Evolutionary conservation across 2,797 vertebrate species (phyloP).

Genomic region (Molossus molossus): DNA sequence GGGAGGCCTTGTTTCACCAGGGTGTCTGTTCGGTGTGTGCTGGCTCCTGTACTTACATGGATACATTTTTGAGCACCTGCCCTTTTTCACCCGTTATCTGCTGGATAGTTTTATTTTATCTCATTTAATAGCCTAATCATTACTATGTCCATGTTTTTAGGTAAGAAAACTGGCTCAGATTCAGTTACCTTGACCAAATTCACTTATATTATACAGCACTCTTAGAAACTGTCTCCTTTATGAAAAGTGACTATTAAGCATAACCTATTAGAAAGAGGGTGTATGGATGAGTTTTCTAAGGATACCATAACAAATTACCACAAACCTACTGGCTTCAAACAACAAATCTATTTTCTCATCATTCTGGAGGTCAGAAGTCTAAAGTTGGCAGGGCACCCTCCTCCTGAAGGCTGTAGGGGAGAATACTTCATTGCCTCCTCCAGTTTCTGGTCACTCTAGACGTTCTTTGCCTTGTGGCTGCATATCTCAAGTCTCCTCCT

Average conservation of each 20-base stretch:
- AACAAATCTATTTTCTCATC: background rate
- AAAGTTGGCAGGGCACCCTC: background rate
- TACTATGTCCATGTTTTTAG: slow-evolving; percentile 34
- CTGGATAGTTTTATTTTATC: slow-evolving; percentile 37
- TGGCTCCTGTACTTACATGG: background rate
- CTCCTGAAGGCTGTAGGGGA: slow-evolving; percentile 14
- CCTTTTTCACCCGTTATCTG: slow-evolving; percentile 41
- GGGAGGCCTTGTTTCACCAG: slow-evolving; percentile 21
- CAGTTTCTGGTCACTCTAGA: background rate
- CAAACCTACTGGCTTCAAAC: background rate
- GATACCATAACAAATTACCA: slow-evolving; percentile 3
- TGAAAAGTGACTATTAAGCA: slow-evolving; percentile 2
- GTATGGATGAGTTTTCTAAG: background rate
- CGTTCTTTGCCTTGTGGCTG: background rate
- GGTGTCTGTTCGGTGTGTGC: background rate
- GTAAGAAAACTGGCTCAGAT: slow-evolving; percentile 27
- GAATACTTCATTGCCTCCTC: background rate
- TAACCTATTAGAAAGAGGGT: slow-evolving; percentile 30
- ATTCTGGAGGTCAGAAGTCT: slow-evolving; percentile 22
- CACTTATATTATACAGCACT: slow-evolving; percentile 5
- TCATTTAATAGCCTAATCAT: slow-evolving; percentile 49
- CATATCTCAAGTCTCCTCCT: background rate
- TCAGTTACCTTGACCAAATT: slow-evolving; percentile 39
- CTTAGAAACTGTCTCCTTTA: slow-evolving; percentile 49
- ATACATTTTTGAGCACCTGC: slow-evolving; percentile 43